phyloP scores from a whole-genome alignment of 2,797 vertebrate genomes.

The Semaprochilodus insignis region DNA sequence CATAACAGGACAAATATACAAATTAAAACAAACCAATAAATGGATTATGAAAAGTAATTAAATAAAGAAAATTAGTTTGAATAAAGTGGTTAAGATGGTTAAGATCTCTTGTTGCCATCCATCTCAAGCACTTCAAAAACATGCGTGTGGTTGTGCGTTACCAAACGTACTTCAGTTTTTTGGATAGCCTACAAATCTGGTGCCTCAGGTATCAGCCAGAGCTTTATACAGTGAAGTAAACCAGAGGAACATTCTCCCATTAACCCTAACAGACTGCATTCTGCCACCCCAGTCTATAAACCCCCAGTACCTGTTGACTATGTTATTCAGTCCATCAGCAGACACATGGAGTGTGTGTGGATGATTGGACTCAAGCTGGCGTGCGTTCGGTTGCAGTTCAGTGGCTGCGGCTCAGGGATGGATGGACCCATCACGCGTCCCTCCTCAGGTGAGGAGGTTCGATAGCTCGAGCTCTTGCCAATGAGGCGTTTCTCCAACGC shows the following conservation, averaged over 20 bases:
- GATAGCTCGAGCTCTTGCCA: constrained; percentile 40
- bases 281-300: neutral
- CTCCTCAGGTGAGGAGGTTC: constrained; percentile 46
- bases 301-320: neutral
- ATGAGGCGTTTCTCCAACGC: constrained; percentile 34
- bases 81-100: too few species aligned
- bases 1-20: too few species aligned
- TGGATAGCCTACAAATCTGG: too few species aligned
- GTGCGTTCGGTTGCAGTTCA: neutral
- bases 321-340: constrained; percentile 6
- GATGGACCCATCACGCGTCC: constrained; percentile 34
- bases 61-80: too few species aligned
- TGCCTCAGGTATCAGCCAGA: too few species aligned
- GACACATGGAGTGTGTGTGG: constrained; percentile 32
- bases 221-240: neutral
- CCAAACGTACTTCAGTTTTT: too few species aligned
- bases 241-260: neutral
- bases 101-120: too few species aligned
- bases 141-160: too few species aligned
- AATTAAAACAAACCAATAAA: too few species aligned
- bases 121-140: too few species aligned
- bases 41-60: too few species aligned
- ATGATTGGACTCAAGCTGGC: constrained; percentile 7
- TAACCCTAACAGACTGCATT: neutral
- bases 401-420: constrained; percentile 2